Base-by-base conservation (phyloP, 2,113 vertebrate species). In the Meriones unguiculatus region DNA sequence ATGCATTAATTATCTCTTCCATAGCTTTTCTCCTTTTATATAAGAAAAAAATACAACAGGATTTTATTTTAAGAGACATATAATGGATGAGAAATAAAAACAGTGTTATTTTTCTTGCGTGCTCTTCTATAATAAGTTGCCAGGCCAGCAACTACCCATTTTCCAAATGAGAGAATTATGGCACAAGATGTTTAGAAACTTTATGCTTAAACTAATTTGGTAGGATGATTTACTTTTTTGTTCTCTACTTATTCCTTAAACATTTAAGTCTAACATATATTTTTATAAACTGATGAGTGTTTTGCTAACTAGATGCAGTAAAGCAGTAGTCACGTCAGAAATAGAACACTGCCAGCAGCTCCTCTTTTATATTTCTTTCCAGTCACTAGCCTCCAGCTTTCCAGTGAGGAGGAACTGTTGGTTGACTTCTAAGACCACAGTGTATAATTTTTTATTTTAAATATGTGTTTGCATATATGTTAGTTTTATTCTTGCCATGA, bases 31-130 rank as follows among this genome's bases (percentile, higher is more conserved):
- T 93, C 30, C 18, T 41, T 86, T 87, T 93, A 85, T 70, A 41
- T 75, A 50, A 93, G 38, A 87, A 87, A 86, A 88, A 82, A 95
- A 88, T 35, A 82, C 41, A 91, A 75, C 17, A 67, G 4, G 2
- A 59, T 78, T 84, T 97, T 84, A 94, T 91, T 86, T 91, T 93
- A 89, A 95, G 95, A 54, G 59, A 77, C 15, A 59, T 17, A 89
- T 72, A 70, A 91, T 91, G 52, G 59, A 54, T 78, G 62, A 86
- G 84, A 96, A 91, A 94, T 82, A 65, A 86, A 95, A 96, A 77
- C 32, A 8, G 8, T 64, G 57, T 59, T 87, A 41, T 76, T 92
- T 93, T 93, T 93, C 91, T 93, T 87, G 38, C 6, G 77, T 72
- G 5, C 72, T 70, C 59, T 82, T 13, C 41, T 78, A 72, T 67